Percentiles rank a stretch among this genome's conserved stretches.
These are phyloP conservation scores for Sinonovacula constricta DNA, from an alignment of 1,140 invertebrate species.

Conservation along the genomic window DNA sequence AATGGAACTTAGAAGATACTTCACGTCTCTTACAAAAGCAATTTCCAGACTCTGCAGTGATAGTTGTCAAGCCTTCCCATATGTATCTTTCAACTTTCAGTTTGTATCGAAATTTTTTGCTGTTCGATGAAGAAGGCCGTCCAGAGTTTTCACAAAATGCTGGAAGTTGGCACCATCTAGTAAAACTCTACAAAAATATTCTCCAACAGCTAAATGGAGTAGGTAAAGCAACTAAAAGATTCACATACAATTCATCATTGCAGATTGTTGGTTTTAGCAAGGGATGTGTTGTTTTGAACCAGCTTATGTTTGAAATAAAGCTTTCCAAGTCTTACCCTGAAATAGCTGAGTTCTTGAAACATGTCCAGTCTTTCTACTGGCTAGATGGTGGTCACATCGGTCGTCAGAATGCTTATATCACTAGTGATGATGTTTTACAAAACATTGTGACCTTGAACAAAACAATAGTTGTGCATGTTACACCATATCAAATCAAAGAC, in stretches of 20 bases:
- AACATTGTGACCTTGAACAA: constrained; percentile 81
- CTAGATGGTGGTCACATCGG: constrained; percentile 92
- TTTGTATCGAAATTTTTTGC: constrained; percentile 92
- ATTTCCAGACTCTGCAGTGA: constrained; percentile 86
- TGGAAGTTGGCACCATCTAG: constrained; percentile 80
- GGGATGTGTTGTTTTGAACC: constrained; percentile 94
- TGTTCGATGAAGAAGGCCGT: constrained; percentile 85
- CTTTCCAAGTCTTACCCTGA: constrained; percentile 43
- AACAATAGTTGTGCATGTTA: constrained; percentile 86
- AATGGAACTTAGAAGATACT: constrained; percentile 89
- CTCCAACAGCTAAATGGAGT: neutral
- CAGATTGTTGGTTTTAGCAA: constrained; percentile 89
- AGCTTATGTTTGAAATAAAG: constrained; percentile 91
- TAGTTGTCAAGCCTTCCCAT: constrained; percentile 87
- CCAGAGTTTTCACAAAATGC: constrained; percentile 79
- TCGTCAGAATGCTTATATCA: constrained; percentile 89
- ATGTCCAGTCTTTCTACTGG: constrained; percentile 87
- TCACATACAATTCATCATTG: constrained; percentile 58
- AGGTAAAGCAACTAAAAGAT: neutral
- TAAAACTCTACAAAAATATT: constrained; percentile 75
- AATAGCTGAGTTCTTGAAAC: constrained; percentile 58
- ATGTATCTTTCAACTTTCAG: constrained; percentile 91
- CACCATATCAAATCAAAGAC: constrained; percentile 89
- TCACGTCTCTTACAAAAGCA: constrained; percentile 83
- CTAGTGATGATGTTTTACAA: constrained; percentile 84